A percentile compares a stretch with the other conserved stretches of the same genome.
Conservation (phyloP, 2,797 vertebrate genomes). For the Pelodytes ibericus region DNA sequence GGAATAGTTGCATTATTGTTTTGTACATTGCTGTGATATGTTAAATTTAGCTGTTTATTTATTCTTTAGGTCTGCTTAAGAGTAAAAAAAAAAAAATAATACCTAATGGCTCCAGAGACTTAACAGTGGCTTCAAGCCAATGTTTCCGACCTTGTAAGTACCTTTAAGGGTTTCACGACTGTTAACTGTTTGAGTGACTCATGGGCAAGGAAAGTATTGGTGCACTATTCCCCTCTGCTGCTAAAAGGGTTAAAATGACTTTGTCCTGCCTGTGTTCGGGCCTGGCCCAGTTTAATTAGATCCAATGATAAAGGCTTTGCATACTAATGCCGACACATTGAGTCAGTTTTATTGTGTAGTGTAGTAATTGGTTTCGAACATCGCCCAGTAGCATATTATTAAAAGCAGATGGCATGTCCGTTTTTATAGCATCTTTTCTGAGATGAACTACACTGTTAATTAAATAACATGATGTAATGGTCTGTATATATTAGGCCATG, state of each 20-base stretch:
- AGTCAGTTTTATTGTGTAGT: slow-evolving; percentile 40
- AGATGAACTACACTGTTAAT: slow-evolving; percentile 43
- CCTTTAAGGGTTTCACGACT: too few species aligned
- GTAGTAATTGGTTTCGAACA: slow-evolving; percentile 43
- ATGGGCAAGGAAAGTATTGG: too few species aligned
- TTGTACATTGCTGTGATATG: too few species aligned
- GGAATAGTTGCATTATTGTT: too few species aligned
- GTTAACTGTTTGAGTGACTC: too few species aligned
- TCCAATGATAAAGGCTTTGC: slow-evolving; percentile 23
- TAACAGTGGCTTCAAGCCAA: too few species aligned
- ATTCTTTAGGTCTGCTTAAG: too few species aligned
- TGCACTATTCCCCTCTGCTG: neutral
- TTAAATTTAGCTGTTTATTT: too few species aligned
- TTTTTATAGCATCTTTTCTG: slow-evolving; percentile 41
- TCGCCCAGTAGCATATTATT: slow-evolving; percentile 25
- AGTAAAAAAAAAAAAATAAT: too few species aligned
- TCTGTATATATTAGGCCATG: slow-evolving; percentile 31
- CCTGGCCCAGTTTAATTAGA: slow-evolving; percentile 36
- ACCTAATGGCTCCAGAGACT: too few species aligned
- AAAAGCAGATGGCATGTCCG: slow-evolving; percentile 47
- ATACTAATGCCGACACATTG: slow-evolving; percentile 23
- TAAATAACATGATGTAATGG: slow-evolving; percentile 37
- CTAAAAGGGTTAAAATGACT: neutral
- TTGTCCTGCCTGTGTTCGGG: neutral
- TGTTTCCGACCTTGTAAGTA: too few species aligned